These are phyloP conservation scores for Rutpela maculata DNA, from an alignment of 2,888 invertebrate species.

Conservation along the genomic window DNA sequence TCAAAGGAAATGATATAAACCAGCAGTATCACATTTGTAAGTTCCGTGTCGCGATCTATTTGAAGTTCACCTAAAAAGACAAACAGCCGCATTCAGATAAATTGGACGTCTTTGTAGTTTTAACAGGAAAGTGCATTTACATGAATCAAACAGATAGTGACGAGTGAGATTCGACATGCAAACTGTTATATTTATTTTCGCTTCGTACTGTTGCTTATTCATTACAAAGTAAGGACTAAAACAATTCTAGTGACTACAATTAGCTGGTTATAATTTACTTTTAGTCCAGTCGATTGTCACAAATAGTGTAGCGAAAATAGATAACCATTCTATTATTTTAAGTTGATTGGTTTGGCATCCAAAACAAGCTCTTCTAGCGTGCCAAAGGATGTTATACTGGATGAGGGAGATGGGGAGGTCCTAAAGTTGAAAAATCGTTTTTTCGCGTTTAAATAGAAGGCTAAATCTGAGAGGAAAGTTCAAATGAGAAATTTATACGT, in stretches of 20 bases:
- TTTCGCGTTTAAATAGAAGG: no score
- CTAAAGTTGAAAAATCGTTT: no score
- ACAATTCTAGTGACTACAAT: conserved; percentile 26
- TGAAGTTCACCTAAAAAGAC: conserved; percentile 35
- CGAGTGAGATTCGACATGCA: conserved; percentile 19
- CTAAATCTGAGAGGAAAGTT: no score
- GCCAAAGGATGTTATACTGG: no score
- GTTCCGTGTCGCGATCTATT: conserved; percentile 32
- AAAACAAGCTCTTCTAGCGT: no score
- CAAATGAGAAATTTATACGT: no score
- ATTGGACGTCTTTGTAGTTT: conserved; percentile 45
- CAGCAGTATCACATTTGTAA: conserved; percentile 26
- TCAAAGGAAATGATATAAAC: conserved; percentile 27
- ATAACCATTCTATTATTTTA: no score
- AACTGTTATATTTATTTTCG: conserved; percentile 24
- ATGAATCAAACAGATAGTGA: conserved; percentile 46
- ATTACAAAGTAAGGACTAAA: conserved; percentile 18
- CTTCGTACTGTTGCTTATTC: conserved; percentile 1
- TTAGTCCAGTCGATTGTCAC: no score
- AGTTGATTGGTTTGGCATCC: no score
- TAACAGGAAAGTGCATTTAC: conserved; percentile 45
- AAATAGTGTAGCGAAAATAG: no score
- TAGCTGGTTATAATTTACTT: conserved; percentile 29
- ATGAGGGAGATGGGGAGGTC: no score
- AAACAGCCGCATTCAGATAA: conserved; percentile 39